Evolutionary conservation across 2,888 invertebrate genomes (phyloP).

Genomic region (Drosophila cognata): DNA sequence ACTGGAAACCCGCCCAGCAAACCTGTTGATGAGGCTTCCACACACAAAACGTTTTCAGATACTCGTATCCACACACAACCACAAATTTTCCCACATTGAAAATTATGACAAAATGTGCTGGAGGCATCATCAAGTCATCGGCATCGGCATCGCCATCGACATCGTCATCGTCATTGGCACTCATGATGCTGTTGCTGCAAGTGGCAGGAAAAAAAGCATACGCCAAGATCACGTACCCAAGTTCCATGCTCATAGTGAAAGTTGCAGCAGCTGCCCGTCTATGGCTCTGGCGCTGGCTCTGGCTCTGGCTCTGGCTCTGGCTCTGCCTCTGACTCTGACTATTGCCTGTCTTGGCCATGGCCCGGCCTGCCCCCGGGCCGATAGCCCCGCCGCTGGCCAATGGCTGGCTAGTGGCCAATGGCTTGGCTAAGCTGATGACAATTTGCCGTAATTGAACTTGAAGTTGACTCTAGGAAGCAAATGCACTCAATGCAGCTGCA

Average conservation of each 20-base stretch:
- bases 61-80: slow-evolving; percentile 13
- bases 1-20: slow-evolving; percentile 57
- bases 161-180: slow-evolving; percentile 30
- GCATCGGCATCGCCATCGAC: slow-evolving; percentile 19
- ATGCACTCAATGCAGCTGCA: slow-evolving; percentile 7
- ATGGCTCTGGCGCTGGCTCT: background rate
- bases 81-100: slow-evolving; percentile 65
- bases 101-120: slow-evolving; percentile 66
- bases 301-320: background rate
- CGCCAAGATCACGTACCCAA: slow-evolving; percentile 51
- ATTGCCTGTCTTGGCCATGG: background rate
- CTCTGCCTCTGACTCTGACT: background rate
- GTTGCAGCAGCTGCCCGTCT: slow-evolving; percentile 42
- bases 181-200: slow-evolving; percentile 26
- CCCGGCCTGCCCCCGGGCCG: background rate
- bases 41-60: slow-evolving; percentile 52
- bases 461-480: slow-evolving; percentile 60
- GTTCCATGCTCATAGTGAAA: slow-evolving; percentile 49
- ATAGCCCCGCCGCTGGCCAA: background rate
- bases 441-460: slow-evolving; percentile 76
- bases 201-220: slow-evolving; percentile 56
- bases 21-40: slow-evolving; percentile 52
- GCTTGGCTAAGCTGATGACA: slow-evolving; percentile 49
- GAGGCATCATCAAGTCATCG: slow-evolving; percentile 49
- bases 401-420: slow-evolving; percentile 57